These are phyloP conservation scores for Eulithis testata DNA, from an alignment of 2,888 invertebrate species.

Conservation along the genomic window DNA sequence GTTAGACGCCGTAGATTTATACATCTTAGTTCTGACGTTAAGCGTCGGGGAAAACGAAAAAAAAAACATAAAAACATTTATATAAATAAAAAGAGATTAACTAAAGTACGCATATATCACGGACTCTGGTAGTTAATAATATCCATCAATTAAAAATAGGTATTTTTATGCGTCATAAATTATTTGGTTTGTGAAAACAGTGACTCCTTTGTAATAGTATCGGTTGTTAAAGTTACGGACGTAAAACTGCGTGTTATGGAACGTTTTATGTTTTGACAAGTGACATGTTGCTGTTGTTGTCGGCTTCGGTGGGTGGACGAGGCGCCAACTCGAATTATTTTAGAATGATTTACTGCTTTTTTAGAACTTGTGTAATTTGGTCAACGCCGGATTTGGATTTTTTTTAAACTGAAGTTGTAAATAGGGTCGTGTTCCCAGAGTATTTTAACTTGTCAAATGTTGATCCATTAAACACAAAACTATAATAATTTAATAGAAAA, in stretches of 20 bases:
- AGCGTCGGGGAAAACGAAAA: constrained; percentile 34
- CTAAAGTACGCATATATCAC: constrained; percentile 54
- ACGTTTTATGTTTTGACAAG: constrained; percentile 46
- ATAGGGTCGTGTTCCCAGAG: not conserved
- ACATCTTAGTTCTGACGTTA: constrained; percentile 41
- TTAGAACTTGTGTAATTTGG: constrained; percentile 39
- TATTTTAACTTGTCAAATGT: no score
- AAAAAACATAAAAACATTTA: constrained; percentile 41
- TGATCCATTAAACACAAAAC: no score
- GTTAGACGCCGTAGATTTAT: constrained; percentile 42
- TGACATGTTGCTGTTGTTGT: constrained; percentile 51
- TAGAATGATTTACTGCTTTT: constrained; percentile 72
- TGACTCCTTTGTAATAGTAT: constrained; percentile 81
- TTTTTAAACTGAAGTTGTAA: not conserved
- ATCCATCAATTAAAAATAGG: constrained; percentile 46
- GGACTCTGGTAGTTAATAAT: constrained; percentile 67
- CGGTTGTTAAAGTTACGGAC: constrained; percentile 75
- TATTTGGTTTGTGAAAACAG: constrained; percentile 78
- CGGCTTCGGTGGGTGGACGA: constrained; percentile 41
- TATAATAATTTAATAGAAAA: no score
- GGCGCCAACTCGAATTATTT: constrained; percentile 67
- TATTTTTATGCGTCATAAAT: constrained; percentile 69
- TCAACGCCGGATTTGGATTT: constrained; percentile 21
- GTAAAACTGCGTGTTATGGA: constrained; percentile 66
- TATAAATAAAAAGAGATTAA: constrained; percentile 45